Percentiles rank a stretch among this genome's conserved stretches.
phyloP scores from a whole-genome alignment of 53 echinoderm and acorn worm genomes.

The Paracentrotus lividus region DNA sequence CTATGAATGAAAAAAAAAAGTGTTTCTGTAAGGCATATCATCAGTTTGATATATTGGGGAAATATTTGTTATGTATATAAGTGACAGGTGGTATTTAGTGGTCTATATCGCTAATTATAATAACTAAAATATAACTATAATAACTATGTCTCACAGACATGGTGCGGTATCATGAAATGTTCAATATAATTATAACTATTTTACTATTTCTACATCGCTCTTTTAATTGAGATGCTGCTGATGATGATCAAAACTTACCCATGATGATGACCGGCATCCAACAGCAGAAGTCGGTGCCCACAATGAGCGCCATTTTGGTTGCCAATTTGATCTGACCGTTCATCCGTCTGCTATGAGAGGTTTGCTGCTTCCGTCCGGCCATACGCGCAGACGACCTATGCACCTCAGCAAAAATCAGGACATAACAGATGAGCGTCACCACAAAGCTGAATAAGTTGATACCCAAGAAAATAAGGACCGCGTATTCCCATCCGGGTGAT shows the following conservation, averaged over 20 bases:
- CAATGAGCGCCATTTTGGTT: constrained; percentile 79
- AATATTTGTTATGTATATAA: too few relatives aligned
- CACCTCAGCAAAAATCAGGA: constrained; percentile 71
- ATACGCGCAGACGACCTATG: constrained; percentile 56
- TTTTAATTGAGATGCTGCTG: too few relatives aligned
- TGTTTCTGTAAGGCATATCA: too few relatives aligned
- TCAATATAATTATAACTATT: too few relatives aligned
- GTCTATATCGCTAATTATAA: too few relatives aligned
- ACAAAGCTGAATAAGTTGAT: constrained; percentile 74
- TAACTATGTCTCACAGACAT: too few relatives aligned
- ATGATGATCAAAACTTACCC: constrained; percentile 49
- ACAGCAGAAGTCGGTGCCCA: constrained; percentile 77
- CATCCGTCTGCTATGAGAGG: constrained; percentile 11
- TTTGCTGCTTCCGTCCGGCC: constrained; percentile 43
- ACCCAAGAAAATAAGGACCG: constrained; percentile 69
- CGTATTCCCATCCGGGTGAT: constrained; percentile 70
- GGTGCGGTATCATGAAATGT: too few relatives aligned
- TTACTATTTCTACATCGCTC: too few relatives aligned
- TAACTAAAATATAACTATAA: too few relatives aligned
- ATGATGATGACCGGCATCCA: constrained; percentile 82
- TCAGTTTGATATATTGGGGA: too few relatives aligned
- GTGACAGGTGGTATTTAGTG: too few relatives aligned
- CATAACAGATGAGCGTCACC: constrained; percentile 71
- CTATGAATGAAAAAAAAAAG: too few relatives aligned
- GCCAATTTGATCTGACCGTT: constrained; percentile 74